Evolutionary conservation across 2,888 invertebrate genomes (phyloP).

Genomic region (Oxystoma pomonae): DNA sequence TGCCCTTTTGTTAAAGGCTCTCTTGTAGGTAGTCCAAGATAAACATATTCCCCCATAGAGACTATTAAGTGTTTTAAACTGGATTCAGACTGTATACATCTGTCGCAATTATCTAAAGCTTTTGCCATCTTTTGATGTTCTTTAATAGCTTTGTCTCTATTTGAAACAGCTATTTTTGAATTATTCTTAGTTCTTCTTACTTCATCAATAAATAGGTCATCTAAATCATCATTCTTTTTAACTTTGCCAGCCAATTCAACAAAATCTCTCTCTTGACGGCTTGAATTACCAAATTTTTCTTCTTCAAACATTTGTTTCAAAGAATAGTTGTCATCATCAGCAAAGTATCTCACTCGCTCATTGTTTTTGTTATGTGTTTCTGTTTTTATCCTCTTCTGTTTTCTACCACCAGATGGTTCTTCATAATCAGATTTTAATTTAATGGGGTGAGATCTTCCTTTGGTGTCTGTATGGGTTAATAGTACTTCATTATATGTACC

Average conservation of each 20-base stretch:
- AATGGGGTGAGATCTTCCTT: constrained; percentile 68
- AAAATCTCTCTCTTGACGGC: constrained; percentile 78
- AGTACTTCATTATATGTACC: constrained; percentile 50
- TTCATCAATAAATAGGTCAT: constrained; percentile 79
- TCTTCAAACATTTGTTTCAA: constrained; percentile 80
- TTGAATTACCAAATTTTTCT: constrained; percentile 75
- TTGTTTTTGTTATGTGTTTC: constrained; percentile 67
- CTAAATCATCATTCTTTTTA: constrained; percentile 69
- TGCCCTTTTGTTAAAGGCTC: constrained; percentile 82
- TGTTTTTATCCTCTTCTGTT: constrained; percentile 52
- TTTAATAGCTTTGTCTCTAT: constrained; percentile 63
- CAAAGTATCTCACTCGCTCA: constrained; percentile 77
- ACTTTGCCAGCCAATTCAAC: constrained; percentile 66
- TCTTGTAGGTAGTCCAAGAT: constrained; percentile 75
- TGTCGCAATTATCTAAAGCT: constrained; percentile 74
- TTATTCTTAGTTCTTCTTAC: constrained; percentile 64
- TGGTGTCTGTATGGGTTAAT: constrained; percentile 63
- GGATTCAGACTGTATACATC: constrained; percentile 76
- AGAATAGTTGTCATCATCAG: constrained; percentile 85
- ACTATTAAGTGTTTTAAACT: constrained; percentile 84
- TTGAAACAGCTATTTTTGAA: constrained; percentile 57
- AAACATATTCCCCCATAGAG: constrained; percentile 76
- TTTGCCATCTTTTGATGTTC: constrained; percentile 68
- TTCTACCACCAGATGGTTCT: constrained; percentile 47
- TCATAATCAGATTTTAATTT: constrained; percentile 44